Evolutionary conservation across 2,797 vertebrate species (phyloP), one percentile per base, ranked within the genome.

Genomic region (Rhinophrynus dorsalis): DNA sequence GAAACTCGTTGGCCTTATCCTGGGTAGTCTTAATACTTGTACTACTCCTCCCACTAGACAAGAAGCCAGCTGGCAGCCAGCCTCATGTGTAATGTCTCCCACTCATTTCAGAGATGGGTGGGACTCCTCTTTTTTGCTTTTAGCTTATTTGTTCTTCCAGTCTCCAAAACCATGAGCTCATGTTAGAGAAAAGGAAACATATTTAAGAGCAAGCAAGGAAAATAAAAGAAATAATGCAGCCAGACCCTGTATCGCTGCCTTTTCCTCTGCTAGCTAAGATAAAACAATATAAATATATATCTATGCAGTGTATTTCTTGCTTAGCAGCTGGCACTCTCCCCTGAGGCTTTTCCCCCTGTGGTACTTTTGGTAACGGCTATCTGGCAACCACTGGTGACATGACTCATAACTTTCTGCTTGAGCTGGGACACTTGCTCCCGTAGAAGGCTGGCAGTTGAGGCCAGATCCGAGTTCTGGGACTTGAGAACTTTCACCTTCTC

Each of bases 401-500:
- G 94, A 80, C 89, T 93, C 86, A 92, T 91, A 79, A 95, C 93
- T 72, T 94, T 94, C 74, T 94, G 91, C 76, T 94, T 94, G 63
- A 95, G 90, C 81, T 94, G 92, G 1, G 86, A 86, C 33, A 95
- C 94, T 84, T 95, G 93, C 74, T 94, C 90, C 7, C 93, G 81
- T 55, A 95, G 81, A 58, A 93, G 86, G 71, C 89, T 85, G 2
- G 93, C 94, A 0, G 93, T 94, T 70, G 93, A 90, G 15, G 92
- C 92, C 78, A 95, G 81, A 81, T 95, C 92, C 0, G 88, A 90
- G 86, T 95, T 95, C 81, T 94, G 93, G 20, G 74, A 90, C 80
- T 95, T 94, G 23, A 95, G 88, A 27, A 90, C 90, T 79, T 94
- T 94, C 52, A 95, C 94, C 64, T 94, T 95, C 77, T 95, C 93